These are phyloP conservation scores for Drosophila saltans DNA, from an alignment of 1,140 invertebrate species.

Conservation along the genomic window DNA sequence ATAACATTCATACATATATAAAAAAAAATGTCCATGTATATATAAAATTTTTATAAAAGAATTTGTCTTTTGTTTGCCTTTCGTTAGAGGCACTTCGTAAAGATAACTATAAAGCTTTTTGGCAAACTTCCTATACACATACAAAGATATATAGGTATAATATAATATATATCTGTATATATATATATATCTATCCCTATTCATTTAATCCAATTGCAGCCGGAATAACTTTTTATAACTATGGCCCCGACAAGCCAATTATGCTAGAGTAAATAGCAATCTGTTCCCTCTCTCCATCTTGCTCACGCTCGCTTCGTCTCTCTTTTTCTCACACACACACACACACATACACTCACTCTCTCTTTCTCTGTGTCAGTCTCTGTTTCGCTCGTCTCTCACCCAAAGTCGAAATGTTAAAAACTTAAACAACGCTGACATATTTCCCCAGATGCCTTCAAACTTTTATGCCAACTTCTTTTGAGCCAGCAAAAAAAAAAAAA, in stretches of 20 bases:
- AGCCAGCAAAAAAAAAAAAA: constrained; percentile 17
- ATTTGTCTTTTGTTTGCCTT: constrained; percentile 35
- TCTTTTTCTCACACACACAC: neutral
- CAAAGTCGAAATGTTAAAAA: constrained; percentile 72
- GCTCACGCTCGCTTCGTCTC: neutral
- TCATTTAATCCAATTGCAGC: constrained; percentile 68
- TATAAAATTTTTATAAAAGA: neutral
- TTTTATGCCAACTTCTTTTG: constrained; percentile 63
- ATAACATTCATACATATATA: neutral
- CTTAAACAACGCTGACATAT: constrained; percentile 79
- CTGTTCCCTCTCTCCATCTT: constrained; percentile 27
- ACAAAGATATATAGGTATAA: neutral
- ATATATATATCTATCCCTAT: constrained; percentile 44
- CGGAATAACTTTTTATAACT: constrained; percentile 65
- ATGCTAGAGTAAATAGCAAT: constrained; percentile 75
- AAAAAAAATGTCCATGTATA: neutral
- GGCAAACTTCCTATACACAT: constrained; percentile 33
- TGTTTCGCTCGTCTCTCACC: constrained; percentile 18
- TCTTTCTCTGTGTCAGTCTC: neutral
- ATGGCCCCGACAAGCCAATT: constrained; percentile 61
- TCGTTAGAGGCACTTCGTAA: constrained; percentile 47
- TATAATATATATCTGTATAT: constrained; percentile 1
- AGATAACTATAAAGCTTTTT: constrained; percentile 39
- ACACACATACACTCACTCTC: neutral
- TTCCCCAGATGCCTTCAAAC: constrained; percentile 79